Evolutionary conservation across 2,797 vertebrate species (phyloP), one percentile per base, ranked within the genome.

Genomic region (Strix occidentalis): DNA sequence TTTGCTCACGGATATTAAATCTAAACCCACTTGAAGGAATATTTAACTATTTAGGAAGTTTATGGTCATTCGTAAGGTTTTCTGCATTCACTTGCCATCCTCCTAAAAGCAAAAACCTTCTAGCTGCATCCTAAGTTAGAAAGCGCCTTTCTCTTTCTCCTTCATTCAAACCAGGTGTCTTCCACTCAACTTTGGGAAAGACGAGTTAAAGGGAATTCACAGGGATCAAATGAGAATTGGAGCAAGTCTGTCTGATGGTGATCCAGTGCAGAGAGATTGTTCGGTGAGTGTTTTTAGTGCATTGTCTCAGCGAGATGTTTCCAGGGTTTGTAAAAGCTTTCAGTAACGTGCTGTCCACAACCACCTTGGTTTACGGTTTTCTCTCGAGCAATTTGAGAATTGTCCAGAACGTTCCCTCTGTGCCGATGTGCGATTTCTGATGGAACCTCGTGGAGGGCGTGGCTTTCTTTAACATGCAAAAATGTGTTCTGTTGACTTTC

Each of bases 221-320:
- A 99, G 99, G 96, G 99, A 99, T 97, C 96, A 98, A 78, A 98
- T 99, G 97, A 99, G 99, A 98, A 99, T 99, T 4, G 99, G 99
- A 92, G 98, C 98, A 28, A 99, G 98, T 91, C 98, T 99, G 8
- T 99, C 99, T 58, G 99, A 99, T 87, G 98, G 99, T 89, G 99
- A 99, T 97, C 99, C 99, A 60, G 99, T 99, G 99, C 98, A 98
- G 26, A 98, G 99, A 63, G 99, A 99, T 97, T 97, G 97, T 93
- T 99, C 98, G 48, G 99, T 99, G 92, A 97, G 98, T 98, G 8
- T 37, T 63, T 83, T 39, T 56, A 29, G 33, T 26, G 75, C 24
- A 1, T 26, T 29, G 23, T 84, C 35, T 51, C 39, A 17, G 18
- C 51, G 78, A 84, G 39, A 13, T 28, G 31, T 82, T 66, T 65